Conservation (phyloP, 2,797 vertebrate genomes). For the Pygocentrus nattereri region DNA sequence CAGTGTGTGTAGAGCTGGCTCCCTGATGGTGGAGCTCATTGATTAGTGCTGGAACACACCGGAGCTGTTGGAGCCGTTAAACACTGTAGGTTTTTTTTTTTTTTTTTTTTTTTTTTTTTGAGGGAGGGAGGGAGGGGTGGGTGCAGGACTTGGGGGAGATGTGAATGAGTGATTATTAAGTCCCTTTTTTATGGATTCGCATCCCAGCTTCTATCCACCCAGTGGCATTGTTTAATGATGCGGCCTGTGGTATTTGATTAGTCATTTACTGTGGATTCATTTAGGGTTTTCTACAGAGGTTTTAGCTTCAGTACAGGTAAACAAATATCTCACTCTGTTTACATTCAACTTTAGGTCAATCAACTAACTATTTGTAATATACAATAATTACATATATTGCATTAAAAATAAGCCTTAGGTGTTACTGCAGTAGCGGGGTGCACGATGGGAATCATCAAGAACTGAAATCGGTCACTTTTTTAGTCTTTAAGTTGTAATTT, state of each 20-base stretch:
- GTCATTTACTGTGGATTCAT: slow-evolving; percentile 19
- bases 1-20: slow-evolving; percentile 69
- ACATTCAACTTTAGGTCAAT: not conserved
- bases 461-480: no score
- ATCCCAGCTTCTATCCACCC: slow-evolving; percentile 62
- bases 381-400: no score
- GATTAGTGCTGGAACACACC: slow-evolving; percentile 76
- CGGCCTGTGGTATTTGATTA: slow-evolving; percentile 62
- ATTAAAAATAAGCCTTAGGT: no score
- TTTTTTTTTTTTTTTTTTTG: slow-evolving; percentile 40
- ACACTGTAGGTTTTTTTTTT: slow-evolving; percentile 67
- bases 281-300: not conserved
- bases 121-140: slow-evolving; percentile 36
- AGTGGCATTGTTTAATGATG: slow-evolving; percentile 57
- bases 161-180: slow-evolving; percentile 73
- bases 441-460: no score
- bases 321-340: not conserved
- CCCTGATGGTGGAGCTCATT: slow-evolving; percentile 75
- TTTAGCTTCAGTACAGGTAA: not conserved
- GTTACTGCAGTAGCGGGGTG: no score
- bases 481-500: no score
- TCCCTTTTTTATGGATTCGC: slow-evolving; percentile 55
- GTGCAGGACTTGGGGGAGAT: slow-evolving; percentile 64
- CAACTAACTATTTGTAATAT: no score
- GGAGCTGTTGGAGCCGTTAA: slow-evolving; percentile 79